These are phyloP conservation scores for Lemur catta DNA, from an alignment of 2,797 vertebrate genomes.

Conservation along the genomic window DNA sequence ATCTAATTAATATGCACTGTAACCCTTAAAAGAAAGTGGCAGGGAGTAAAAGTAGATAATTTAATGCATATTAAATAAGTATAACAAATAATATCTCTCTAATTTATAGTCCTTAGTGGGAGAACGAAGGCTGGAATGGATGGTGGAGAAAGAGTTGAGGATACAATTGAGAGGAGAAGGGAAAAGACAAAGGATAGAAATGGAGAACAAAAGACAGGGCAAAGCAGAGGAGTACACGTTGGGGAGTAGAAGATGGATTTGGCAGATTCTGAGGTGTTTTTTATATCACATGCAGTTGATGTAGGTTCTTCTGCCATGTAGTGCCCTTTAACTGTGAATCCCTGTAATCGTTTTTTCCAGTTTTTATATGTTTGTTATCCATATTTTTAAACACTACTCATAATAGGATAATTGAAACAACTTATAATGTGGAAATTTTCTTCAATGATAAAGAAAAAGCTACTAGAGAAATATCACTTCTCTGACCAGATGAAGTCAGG, in stretches of 20 bases:
- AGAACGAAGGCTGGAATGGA: neutral
- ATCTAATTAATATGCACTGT: neutral
- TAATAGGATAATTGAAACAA: slow-evolving; percentile 17
- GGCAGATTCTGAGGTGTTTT: neutral
- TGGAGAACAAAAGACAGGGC: too few species aligned
- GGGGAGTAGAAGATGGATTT: neutral
- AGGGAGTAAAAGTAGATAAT: neutral
- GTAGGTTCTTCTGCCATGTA: neutral
- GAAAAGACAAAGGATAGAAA: too few species aligned
- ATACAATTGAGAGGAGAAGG: neutral
- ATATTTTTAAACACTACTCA: slow-evolving; percentile 10
- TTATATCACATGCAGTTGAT: neutral
- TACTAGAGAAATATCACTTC: neutral
- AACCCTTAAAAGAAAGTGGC: neutral
- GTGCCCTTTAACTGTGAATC: neutral
- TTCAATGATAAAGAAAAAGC: neutral
- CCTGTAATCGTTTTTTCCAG: neutral
- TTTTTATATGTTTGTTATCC: neutral
- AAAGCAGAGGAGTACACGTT: fast-evolving
- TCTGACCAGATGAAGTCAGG: slow-evolving; percentile 19
- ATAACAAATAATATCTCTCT: neutral
- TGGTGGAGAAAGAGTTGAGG: neutral
- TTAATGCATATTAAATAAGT: neutral
- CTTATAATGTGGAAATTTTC: neutral
- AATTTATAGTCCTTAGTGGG: neutral